A percentile compares a stretch with the other conserved stretches of the same genome.
Conservation (phyloP, 2,113 vertebrate species). For the Muntiacus muntjak region DNA sequence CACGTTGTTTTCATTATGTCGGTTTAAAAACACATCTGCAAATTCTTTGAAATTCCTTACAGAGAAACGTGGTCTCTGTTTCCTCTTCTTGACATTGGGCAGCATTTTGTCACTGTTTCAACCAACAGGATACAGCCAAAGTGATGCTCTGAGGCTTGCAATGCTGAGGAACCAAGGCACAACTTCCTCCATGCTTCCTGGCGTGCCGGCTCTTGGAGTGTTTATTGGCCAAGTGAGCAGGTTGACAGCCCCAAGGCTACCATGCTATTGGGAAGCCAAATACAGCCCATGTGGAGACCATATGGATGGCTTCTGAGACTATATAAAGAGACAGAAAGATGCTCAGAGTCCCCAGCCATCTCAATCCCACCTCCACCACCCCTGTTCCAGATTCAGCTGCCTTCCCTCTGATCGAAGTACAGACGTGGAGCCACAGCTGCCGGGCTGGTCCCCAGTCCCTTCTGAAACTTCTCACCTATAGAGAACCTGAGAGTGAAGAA, state of each 20-base stretch:
- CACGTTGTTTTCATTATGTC: not conserved
- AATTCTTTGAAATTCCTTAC: not conserved
- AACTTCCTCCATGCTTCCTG: not conserved
- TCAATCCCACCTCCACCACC: not conserved
- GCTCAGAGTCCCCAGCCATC: not conserved
- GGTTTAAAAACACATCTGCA: not conserved
- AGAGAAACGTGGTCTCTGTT: not conserved
- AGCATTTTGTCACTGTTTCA: not conserved
- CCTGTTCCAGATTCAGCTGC: not conserved
- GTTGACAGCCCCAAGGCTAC: not conserved
- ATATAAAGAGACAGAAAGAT: not conserved
- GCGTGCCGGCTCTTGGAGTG: not conserved
- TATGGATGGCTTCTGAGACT: not conserved
- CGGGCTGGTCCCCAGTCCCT: not conserved
- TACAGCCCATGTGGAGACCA: not conserved
- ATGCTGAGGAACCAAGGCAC: not conserved
- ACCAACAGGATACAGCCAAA: not conserved
- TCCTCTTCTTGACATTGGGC: not conserved
- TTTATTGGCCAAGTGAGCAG: not conserved
- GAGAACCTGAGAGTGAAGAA: not conserved
- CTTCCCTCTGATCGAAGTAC: not conserved
- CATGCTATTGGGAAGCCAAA: not conserved
- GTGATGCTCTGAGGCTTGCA: not conserved
- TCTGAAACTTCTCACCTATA: not conserved
- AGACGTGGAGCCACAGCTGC: not conserved